Percentiles rank a stretch among this genome's conserved stretches.
Conservation (phyloP, 2,113 vertebrate genomes). For the Serilophus lunatus region DNA sequence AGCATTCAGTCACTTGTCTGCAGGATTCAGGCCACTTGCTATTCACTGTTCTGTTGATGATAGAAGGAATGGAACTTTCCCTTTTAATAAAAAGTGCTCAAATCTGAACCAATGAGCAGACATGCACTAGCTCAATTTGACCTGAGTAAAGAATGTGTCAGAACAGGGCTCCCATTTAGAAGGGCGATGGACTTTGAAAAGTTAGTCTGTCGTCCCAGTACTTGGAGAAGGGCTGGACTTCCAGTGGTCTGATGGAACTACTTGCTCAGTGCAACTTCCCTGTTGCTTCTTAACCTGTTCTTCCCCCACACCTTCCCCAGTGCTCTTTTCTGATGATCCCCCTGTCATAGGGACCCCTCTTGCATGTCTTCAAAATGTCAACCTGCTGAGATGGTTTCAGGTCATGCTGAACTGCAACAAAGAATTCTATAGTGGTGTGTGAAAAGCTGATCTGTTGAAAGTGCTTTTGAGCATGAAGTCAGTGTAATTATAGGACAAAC, state of each 20-base stretch:
- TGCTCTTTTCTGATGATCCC: not conserved
- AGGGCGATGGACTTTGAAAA: not conserved
- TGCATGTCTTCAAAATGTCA: not conserved
- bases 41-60: not conserved
- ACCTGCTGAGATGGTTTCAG: not conserved
- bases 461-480: not conserved
- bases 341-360: rapidly evolving
- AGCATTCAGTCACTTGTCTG: not conserved
- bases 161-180: not conserved
- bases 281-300: not conserved
- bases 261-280: not conserved
- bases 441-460: not conserved
- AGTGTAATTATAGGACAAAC: not conserved
- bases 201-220: not conserved
- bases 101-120: not conserved
- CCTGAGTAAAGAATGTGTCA: not conserved
- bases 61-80: not conserved
- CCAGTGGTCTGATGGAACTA: not conserved
- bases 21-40: not conserved
- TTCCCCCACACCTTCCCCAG: not conserved
- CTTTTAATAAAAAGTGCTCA: not conserved
- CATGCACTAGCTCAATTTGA: not conserved
- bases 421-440: not conserved
- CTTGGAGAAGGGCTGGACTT: not conserved
- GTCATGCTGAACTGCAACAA: not conserved